Evolutionary conservation across 2,888 invertebrate genomes (phyloP), one percentile per base, ranked within the genome.

Genomic region (Julus scanicus): DNA sequence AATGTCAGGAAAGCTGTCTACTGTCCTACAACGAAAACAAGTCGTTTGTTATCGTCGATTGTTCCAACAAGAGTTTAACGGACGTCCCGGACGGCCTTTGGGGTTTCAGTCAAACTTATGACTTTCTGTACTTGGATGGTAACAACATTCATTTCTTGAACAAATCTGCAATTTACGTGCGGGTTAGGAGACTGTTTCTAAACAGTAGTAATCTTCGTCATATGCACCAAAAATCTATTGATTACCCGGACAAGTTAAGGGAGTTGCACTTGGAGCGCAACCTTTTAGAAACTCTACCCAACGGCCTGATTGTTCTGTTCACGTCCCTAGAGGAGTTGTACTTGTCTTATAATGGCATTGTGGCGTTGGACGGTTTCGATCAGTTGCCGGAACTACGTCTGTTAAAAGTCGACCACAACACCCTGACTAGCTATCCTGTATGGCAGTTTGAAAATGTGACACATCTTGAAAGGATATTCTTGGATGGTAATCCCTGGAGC

Each of bases 401-500:
- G n/a, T 29, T 84, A 40, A 40, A 84, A 8, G 11, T 84, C 40
- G 9, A 40, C 20, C 8, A 40, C 84, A 84, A 84, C 13, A 9
- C 15, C 6, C 15, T 84, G 4, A 84, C 84, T 0, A 48, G 11
- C 2, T 84, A 44, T n/a, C 87, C 87, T 1, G 87, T 63, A 13
- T 87, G 87, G 87, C 15, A 17, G 15, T 37, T 87, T 63, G 2
- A 3, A 3, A 53, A 20, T 9, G 29, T 87, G 0, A 13, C 57
- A 3, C 13, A 8, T 4, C 20, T 63, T n/a, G 11, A 37, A 40
- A 84, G 40, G 9, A n/a, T 87, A 0, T 8, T 37, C 11, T 39
- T 87, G 29, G 39, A 53, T 0, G 15, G 15, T 0, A 87, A 87
- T 37, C 87, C 87, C 11, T 87, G 87, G 87, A 87, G 87, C 39